These are phyloP conservation scores for Cyprinodon brontotheroides DNA, from an alignment of 2,113 vertebrate genomes.

Conservation along the genomic window DNA sequence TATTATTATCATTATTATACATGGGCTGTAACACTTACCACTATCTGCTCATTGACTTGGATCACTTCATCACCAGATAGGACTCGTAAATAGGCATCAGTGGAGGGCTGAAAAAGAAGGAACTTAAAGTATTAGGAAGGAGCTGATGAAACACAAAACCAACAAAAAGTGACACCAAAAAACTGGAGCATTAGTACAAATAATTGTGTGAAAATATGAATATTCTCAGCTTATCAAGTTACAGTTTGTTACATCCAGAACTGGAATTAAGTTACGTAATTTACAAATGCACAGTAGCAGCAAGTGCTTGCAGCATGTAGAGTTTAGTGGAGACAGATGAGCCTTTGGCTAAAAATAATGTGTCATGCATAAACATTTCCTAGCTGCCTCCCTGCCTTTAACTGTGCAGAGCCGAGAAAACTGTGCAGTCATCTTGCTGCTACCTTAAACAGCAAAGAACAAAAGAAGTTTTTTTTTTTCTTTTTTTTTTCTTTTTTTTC, in stretches of 20 bases:
- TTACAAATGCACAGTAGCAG: slow-evolving; percentile 22
- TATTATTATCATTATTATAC: too few relatives aligned
- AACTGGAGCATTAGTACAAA: neutral
- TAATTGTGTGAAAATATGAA: neutral
- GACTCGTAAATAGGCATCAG: slow-evolving; percentile 72
- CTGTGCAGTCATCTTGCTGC: neutral
- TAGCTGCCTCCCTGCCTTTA: slow-evolving; percentile 8
- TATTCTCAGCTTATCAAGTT: neutral
- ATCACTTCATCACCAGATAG: slow-evolving; percentile 92
- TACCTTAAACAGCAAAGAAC: neutral
- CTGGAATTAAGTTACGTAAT: slow-evolving; percentile 1
- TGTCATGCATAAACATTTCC: slow-evolving; percentile 24
- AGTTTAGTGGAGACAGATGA: slow-evolving; percentile 17
- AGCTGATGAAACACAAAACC: neutral
- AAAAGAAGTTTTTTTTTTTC: neutral
- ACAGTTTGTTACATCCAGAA: neutral
- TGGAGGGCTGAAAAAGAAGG: slow-evolving; percentile 60
- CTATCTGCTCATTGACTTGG: slow-evolving; percentile 91
- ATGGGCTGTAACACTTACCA: slow-evolving; percentile 83
- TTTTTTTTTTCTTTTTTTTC: too few relatives aligned
- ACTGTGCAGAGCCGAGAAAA: slow-evolving; percentile 1
- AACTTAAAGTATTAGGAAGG: neutral
- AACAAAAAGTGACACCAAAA: neutral
- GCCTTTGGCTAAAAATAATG: slow-evolving; percentile 46
- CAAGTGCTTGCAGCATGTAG: slow-evolving; percentile 14